Evolutionary conservation across 2,113 vertebrate species (phyloP).

Genomic region (Clinocottus analis): DNA sequence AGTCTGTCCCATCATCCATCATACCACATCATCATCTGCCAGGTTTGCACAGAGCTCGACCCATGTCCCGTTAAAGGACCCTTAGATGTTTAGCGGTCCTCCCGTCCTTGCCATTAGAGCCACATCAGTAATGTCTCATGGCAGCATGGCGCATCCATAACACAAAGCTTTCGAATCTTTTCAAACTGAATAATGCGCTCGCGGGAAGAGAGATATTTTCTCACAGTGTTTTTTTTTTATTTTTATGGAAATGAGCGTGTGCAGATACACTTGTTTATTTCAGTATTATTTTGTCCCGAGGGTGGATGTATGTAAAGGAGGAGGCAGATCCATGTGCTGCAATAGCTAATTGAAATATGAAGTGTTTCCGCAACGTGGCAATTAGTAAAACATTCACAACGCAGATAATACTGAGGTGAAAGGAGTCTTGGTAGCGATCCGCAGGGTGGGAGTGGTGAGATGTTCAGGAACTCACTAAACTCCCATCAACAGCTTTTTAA

Average conservation of each 20-base stretch:
- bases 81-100: background rate
- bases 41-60: background rate
- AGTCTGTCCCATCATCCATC: background rate
- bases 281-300: conserved; percentile 34
- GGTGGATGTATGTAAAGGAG: conserved; percentile 31
- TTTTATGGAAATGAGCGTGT: conserved; percentile 56
- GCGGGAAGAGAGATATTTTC: conserved; percentile 27
- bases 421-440: conserved; percentile 27
- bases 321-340: conserved; percentile 23
- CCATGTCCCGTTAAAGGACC: background rate
- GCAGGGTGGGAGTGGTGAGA: background rate
- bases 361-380: conserved; percentile 31
- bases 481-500: conserved; percentile 14
- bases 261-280: conserved; percentile 53
- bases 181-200: conserved; percentile 36
- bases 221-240: conserved; percentile 31
- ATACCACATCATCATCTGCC: background rate
- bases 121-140: conserved; percentile 23
- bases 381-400: conserved; percentile 23
- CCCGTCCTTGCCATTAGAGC: background rate
- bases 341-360: conserved; percentile 51
- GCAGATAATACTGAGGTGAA: background rate
- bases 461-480: conserved; percentile 4
- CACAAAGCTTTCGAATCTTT: conserved; percentile 26
- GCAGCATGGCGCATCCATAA: conserved; percentile 25